Evolutionary conservation across 2,113 vertebrate genomes (phyloP).

Genomic region (Anser brachyrhynchus): DNA sequence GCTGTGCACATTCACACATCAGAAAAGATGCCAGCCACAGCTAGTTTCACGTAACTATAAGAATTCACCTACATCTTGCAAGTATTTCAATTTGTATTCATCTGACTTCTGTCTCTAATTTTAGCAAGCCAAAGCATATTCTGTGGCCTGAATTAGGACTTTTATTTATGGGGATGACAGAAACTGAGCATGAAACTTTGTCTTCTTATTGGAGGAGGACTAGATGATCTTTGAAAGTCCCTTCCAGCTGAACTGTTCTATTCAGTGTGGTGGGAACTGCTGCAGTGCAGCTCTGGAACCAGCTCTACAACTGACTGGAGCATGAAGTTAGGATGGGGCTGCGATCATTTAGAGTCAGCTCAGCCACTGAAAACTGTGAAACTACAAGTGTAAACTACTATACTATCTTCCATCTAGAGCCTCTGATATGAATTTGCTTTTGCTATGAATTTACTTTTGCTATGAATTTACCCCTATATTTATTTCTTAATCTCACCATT

Average conservation of each 20-base stretch:
- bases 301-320: not conserved
- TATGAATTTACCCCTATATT: not conserved
- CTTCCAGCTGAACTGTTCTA: too few relatives aligned
- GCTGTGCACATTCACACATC: not conserved
- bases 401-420: not conserved
- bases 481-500: not conserved
- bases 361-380: not conserved
- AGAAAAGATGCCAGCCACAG: not conserved
- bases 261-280: not conserved
- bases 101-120: not conserved
- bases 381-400: not conserved
- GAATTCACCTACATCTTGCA: not conserved
- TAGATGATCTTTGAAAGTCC: not conserved
- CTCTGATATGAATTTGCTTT: not conserved
- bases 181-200: not conserved
- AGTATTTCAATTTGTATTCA: not conserved
- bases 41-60: not conserved
- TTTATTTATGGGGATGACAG: not conserved
- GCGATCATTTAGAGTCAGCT: not conserved
- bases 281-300: not conserved
- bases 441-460: not conserved
- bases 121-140: not conserved
- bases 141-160: not conserved
- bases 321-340: not conserved
- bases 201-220: not conserved